Evolutionary conservation across 2,113 vertebrate genomes (phyloP).

Genomic region (Otus sunia): DNA sequence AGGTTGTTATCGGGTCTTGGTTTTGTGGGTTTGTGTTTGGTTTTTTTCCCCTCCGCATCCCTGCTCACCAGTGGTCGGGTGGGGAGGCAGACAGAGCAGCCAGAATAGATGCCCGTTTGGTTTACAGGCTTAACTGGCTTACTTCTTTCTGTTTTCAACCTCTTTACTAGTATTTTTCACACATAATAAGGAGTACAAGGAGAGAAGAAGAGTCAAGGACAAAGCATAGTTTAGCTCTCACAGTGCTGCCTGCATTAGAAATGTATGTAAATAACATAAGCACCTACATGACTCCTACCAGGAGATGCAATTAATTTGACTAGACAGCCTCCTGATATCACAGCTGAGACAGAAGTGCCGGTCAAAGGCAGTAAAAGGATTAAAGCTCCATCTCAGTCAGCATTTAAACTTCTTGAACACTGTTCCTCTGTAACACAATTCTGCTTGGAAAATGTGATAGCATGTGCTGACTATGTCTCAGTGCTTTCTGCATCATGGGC

Average conservation of each 20-base stretch:
- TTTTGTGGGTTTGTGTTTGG: background rate
- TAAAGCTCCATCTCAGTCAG: constrained; percentile 39
- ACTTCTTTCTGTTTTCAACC: background rate
- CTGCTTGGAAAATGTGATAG: background rate
- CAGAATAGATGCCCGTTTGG: background rate
- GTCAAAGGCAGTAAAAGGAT: constrained; percentile 44
- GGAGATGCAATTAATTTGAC: constrained; percentile 49
- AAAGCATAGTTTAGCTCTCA: background rate
- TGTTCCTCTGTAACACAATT: background rate
- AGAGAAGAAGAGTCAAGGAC: background rate
- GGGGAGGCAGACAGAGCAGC: background rate
- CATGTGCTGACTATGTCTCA: background rate
- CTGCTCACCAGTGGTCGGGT: background rate
- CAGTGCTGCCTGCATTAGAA: background rate
- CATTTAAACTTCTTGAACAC: background rate
- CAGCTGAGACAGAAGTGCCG: constrained; percentile 35
- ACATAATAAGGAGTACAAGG: background rate
- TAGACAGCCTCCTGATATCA: constrained; percentile 54
- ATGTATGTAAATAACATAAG: constrained; percentile 34
- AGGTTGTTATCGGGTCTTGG: background rate
- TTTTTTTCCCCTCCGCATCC: rapidly evolving
- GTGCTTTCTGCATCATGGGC: background rate
- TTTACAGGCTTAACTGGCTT: background rate
- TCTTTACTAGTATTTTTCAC: background rate
- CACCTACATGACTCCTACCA: constrained; percentile 44